These are phyloP conservation scores for Cyphomyrus plagiostoma DNA, from an alignment of 2,113 vertebrate species.

Conservation along the genomic window DNA sequence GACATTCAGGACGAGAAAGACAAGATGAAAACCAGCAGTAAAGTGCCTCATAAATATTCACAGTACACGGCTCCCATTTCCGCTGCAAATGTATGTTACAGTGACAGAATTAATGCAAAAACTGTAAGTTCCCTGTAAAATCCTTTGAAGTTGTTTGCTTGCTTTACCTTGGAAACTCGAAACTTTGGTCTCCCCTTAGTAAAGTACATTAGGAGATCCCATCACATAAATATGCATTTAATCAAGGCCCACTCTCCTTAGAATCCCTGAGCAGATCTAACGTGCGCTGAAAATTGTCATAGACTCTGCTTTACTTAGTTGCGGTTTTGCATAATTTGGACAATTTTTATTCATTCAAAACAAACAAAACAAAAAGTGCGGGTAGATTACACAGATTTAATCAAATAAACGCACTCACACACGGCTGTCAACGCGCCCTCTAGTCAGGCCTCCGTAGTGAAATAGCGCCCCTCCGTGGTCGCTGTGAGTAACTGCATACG, in stretches of 20 bases:
- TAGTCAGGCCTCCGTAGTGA: background rate
- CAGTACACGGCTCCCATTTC: background rate
- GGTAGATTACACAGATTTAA: background rate
- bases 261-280: background rate
- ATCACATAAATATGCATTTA: conserved; percentile 25
- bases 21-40: background rate
- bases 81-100: conserved; percentile 1
- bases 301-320: background rate
- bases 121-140: background rate
- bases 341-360: conserved; percentile 16
- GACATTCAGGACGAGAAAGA: background rate
- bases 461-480: conserved; percentile 10
- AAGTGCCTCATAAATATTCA: background rate
- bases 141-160: conserved; percentile 24
- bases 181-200: conserved; percentile 21
- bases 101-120: conserved; percentile 13
- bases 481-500: background rate
- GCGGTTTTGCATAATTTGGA: background rate
- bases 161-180: conserved; percentile 20
- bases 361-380: conserved; percentile 6
- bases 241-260: background rate
- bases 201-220: conserved; percentile 15
- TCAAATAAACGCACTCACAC: background rate
- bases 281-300: conserved; percentile 4
- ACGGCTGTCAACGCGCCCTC: background rate